Base-by-base conservation (phyloP, 1,140 invertebrate species). In the Probaryconus sp. region DNA sequence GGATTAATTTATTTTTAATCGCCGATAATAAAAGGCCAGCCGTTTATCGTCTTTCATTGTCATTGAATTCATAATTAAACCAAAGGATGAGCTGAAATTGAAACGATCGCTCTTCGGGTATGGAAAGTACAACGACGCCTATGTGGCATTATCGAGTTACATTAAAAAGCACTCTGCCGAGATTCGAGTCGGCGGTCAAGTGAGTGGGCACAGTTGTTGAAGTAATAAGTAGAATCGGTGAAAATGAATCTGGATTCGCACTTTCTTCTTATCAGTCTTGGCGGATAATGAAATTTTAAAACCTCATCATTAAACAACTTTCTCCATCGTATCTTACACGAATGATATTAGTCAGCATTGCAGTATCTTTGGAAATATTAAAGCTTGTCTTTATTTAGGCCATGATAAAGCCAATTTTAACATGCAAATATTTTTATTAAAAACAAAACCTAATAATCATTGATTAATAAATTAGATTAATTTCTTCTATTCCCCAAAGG, bases 151-250 rank as follows among this genome's bases (percentile, higher is more conserved):
- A 76, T 67, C 14, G 51, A 69, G 51, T 53, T 76, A 76, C 67
- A 76, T 65, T 65, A 75, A 75, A 75, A 75, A 75, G 72, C 65
- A 75, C 72, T 75, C 53, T 70, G 38, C 45, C 11, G 45, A 64
- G 58, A 58, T 75, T 53, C 45, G 6, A 63, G 63, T 38, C 35
- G 37, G 37, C 64, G 60, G 65, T 75, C 60, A 69, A 69, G 60
- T 65, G 53, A 55, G 35, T 65, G 65, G 43, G 53, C 43, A 13
- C 13, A 75, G 47, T 69, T 75, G 51, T 64, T 63, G 31, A 69
- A 75, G 72, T 75, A 69, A 68, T 75, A 75, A 75, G 64, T 75
- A 42, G 58, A 69, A 69, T 60, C 31, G 56, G 58, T 43, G 58
- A 64, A 73, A 73, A 69, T 64, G 72, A 69, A 60, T 68, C 47